Conservation (phyloP, 2,888 invertebrate genomes). For the Malthinus seriepunctatus region DNA sequence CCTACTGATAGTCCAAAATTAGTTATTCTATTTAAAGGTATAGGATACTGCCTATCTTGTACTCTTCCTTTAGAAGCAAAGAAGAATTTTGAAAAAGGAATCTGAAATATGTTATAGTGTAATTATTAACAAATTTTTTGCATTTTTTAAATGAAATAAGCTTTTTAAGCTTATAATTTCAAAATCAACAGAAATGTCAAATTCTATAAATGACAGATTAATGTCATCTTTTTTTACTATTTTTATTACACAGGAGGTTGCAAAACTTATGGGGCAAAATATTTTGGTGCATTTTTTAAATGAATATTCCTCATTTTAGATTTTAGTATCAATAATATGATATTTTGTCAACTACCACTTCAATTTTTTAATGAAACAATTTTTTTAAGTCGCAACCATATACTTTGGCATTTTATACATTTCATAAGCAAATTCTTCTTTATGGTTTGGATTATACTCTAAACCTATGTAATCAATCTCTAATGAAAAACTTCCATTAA, state of each 20-base stretch:
- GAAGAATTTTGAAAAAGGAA: constrained; percentile 93
- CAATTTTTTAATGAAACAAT: neutral
- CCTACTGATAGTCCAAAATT: constrained; percentile 82
- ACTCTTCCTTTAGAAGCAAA: constrained; percentile 80
- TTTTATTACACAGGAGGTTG: no score
- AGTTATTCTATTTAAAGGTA: constrained; percentile 65
- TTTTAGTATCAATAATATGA: no score
- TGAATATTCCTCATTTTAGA: no score
- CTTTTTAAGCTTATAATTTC: neutral
- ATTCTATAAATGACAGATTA: neutral
- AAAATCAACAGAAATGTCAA: no score
- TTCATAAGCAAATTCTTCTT: constrained; percentile 92
- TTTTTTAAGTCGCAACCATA: constrained; percentile 64
- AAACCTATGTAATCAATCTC: constrained; percentile 94
- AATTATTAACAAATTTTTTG: no score
- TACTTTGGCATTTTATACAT: constrained; percentile 74
- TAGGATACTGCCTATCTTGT: constrained; percentile 76
- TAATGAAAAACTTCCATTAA: constrained; percentile 82
- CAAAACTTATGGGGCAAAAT: no score
- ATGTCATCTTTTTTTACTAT: no score
- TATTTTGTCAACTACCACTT: no score
- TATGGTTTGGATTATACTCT: constrained; percentile 77
- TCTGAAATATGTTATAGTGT: constrained; percentile 60
- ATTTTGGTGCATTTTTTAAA: no score
- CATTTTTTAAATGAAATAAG: no score